Percentiles rank a stretch among this genome's conserved stretches.
These are phyloP conservation scores for Dicyrtomina minuta DNA, from an alignment of 2,888 invertebrate species.

Conservation along the genomic window DNA sequence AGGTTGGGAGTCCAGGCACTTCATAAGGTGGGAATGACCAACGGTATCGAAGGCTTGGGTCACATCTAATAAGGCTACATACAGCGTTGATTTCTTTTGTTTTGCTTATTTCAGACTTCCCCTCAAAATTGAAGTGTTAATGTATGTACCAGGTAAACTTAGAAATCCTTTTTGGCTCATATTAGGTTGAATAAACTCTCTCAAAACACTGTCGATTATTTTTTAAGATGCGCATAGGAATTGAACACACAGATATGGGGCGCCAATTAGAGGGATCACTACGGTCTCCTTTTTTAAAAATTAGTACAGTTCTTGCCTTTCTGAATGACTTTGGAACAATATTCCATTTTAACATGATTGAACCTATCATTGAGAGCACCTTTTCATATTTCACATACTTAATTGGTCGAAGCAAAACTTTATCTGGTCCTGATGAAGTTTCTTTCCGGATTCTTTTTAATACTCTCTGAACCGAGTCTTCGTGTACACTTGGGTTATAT, in stretches of 20 bases:
- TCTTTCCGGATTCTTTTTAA: not conserved
- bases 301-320: not conserved
- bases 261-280: not conserved
- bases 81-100: not conserved
- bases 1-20: not conserved
- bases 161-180: constrained; percentile 10
- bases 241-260: constrained; percentile 10
- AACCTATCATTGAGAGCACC: not conserved
- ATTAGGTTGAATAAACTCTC: not conserved
- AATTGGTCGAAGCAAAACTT: not conserved
- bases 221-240: not conserved
- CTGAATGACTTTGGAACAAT: not conserved
- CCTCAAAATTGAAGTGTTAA: constrained; percentile 3
- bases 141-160: not conserved
- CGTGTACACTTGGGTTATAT: no score
- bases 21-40: not conserved
- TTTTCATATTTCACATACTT: not conserved
- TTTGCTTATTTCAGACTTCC: constrained; percentile 7
- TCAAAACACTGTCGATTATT: not conserved
- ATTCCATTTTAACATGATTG: constrained; percentile 1
- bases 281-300: not conserved
- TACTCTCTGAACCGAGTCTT: no score
- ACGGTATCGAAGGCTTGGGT: not conserved
- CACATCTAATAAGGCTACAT: constrained; percentile 9
- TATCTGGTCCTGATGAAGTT: not conserved